Conservation (phyloP, 2,113 vertebrate genomes). For the Eleginops maclovinus region DNA sequence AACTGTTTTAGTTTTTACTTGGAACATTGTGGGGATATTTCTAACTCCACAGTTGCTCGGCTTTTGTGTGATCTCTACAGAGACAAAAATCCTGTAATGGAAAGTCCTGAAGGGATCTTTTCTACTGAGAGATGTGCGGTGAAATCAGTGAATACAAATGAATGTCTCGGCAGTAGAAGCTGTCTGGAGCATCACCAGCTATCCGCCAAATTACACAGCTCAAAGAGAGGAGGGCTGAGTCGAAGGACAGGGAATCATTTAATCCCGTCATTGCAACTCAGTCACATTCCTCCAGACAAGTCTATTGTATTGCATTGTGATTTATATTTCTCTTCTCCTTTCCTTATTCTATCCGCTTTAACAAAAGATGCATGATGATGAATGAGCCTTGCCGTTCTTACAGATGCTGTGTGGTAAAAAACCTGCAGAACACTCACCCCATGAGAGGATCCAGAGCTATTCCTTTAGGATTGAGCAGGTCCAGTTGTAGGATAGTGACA, state of each 20-base stretch:
- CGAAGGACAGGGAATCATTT: slow-evolving; percentile 62
- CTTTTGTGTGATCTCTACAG: slow-evolving; percentile 50
- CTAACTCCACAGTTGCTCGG: slow-evolving; percentile 33
- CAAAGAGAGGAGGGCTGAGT: slow-evolving; percentile 58
- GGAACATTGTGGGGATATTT: slow-evolving; percentile 15
- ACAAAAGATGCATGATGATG: slow-evolving; percentile 52
- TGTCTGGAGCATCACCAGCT: slow-evolving; percentile 56
- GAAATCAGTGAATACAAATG: slow-evolving; percentile 79
- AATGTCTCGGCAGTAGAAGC: slow-evolving; percentile 70
- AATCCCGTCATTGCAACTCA: slow-evolving; percentile 58
- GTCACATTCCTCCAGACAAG: slow-evolving; percentile 45
- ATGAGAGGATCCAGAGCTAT: slow-evolving; percentile 92
- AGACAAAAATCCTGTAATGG: slow-evolving; percentile 62
- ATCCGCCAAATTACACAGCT: slow-evolving; percentile 68
- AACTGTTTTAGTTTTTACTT: slow-evolving; percentile 31
- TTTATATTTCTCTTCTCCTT: slow-evolving; percentile 18
- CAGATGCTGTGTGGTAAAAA: slow-evolving; percentile 9
- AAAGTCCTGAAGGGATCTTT: slow-evolving; percentile 65
- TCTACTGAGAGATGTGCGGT: slow-evolving; percentile 48
- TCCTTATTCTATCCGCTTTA: slow-evolving; percentile 17
- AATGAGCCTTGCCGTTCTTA: slow-evolving; percentile 41
- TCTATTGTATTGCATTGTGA: slow-evolving; percentile 48
- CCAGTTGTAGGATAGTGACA: slow-evolving; percentile 91
- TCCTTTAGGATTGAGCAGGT: slow-evolving; percentile 93
- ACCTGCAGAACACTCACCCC: slow-evolving; percentile 87